Evolutionary conservation across 2,797 vertebrate genomes (phyloP), one percentile per base, ranked within the genome.

Genomic region (Phalanger gymnotis): DNA sequence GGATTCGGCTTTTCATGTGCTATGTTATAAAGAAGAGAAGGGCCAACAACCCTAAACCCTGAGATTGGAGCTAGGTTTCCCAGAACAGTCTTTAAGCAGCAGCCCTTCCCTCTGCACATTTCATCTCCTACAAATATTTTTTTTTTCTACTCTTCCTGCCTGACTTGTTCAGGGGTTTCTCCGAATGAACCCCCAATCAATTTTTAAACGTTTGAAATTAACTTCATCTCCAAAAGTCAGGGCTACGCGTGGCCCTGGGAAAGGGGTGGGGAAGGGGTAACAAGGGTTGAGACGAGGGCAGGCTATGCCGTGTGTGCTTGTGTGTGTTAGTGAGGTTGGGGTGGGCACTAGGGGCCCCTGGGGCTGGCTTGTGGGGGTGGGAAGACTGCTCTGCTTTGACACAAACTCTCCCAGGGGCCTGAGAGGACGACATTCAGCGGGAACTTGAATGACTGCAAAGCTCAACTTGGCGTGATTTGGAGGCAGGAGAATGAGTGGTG

Each of bases 381-480:
- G 40, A 87, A 87, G 73, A 28, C 73, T 87, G 73, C 22, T 87
- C 73, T 51, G 73, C 73, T 87, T 87, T 87, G 73, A 87, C 73
- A 87, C 40, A 87, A 51, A 87, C 73, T 87, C 73, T 87, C 91
- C 53, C 2, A 73, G 54, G 53, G n/a, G 55, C 58, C 90, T 0
- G 7, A 5, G 92, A 14, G 31, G 56, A 90, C 31, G 27, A 90
- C 87, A 57, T 89, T 30, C 92, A 54, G 91, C 52, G 51, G 90
- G 93, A 92, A 90, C 56, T 94, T 94, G 92, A 95, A 94, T 90
- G 91, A 94, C 92, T 92, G 96, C 92, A 94, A 96, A 94, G 87
- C 95, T 95, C 96, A 96, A 96, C 92, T 94, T 97, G 96, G 96
- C 87, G 95, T 91, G 96, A 96, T 90, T 94, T 94, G 95, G 94